These are phyloP conservation scores for Thera obeliscata DNA, from an alignment of 2,888 invertebrate species.

Conservation along the genomic window DNA sequence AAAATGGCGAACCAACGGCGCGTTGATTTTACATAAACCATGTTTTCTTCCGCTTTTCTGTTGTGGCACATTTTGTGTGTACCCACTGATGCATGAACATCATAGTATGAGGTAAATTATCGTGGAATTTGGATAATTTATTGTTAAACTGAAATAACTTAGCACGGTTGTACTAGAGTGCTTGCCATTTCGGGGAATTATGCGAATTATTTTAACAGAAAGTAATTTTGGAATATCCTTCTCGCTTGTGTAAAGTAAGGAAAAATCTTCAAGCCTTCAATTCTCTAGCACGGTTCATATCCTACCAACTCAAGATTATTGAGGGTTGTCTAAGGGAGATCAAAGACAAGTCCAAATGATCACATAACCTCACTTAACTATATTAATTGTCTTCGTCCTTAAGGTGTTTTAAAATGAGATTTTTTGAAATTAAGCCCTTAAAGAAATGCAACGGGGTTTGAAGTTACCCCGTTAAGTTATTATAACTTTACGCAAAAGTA, in stretches of 20 bases:
- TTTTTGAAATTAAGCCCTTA: too few species aligned
- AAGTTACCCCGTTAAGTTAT: too few species aligned
- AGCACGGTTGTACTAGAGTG: conserved; percentile 3
- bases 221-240: neutral
- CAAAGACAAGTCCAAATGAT: too few species aligned
- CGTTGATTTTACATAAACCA: conserved; percentile 35
- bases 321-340: too few species aligned
- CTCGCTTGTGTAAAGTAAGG: neutral
- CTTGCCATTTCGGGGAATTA: neutral
- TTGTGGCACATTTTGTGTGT: conserved; percentile 10
- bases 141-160: conserved; percentile 2
- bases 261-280: neutral
- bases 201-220: neutral
- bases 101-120: conserved; percentile 22
- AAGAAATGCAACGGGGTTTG: too few species aligned
- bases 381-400: too few species aligned
- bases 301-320: too few species aligned
- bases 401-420: too few species aligned
- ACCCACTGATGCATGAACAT: conserved; percentile 27
- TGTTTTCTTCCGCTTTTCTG: conserved; percentile 4
- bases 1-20: conserved; percentile 26
- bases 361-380: too few species aligned
- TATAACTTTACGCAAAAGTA: too few species aligned
- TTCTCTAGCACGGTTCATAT: too few species aligned
- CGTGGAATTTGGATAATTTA: conserved; percentile 19